phyloP scores from a whole-genome alignment of 2,113 vertebrate species.

The Mystacornis crossleyi region DNA sequence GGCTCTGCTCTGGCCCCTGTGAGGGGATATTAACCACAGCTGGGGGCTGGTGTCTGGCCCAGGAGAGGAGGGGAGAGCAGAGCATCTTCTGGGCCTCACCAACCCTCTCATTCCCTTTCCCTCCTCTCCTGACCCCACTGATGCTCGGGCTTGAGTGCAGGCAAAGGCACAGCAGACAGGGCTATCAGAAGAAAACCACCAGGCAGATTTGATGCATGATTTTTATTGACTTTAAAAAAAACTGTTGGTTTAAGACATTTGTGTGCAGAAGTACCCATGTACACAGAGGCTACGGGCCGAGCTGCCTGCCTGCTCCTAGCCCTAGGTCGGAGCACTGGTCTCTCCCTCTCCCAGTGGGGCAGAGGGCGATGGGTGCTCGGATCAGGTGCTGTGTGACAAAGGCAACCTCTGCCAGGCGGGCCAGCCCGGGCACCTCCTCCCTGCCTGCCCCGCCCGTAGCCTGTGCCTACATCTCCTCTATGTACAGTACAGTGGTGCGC shows the following conservation, averaged over 20 bases:
- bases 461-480: conserved; percentile 9
- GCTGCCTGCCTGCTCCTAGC: neutral
- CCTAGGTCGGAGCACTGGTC: neutral
- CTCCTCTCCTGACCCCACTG: fast-evolving
- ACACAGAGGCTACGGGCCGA: neutral
- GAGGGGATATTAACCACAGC: neutral
- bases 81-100: neutral
- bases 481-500: neutral
- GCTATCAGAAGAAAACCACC: neutral
- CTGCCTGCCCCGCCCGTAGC: neutral
- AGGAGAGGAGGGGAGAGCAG: neutral
- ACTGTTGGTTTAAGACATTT: conserved; percentile 50
- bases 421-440: neutral
- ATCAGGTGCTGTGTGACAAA: neutral
- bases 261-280: conserved; percentile 38
- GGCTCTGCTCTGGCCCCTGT: neutral
- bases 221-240: conserved; percentile 13
- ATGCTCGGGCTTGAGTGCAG: neutral
- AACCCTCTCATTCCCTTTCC: neutral
- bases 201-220: neutral
- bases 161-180: fast-evolving
- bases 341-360: neutral
- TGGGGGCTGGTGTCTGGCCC: neutral
- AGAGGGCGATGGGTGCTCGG: neutral
- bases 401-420: neutral